Base-by-base conservation (phyloP, 30 jellyfish, hydroid and myxozoan species). In the Morbakka virulenta region DNA sequence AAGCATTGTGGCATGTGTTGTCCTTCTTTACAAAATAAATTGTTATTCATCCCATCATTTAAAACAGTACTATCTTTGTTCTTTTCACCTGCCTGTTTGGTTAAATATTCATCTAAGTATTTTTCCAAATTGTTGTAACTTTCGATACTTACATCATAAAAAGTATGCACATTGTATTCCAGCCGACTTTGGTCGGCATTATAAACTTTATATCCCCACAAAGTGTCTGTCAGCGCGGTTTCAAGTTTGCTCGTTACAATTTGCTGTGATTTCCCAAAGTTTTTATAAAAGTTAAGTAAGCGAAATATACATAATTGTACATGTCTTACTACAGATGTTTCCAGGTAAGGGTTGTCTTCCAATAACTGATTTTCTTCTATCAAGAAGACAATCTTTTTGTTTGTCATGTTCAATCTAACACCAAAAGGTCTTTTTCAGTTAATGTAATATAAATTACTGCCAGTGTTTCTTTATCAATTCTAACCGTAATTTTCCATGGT, bases 161-260 rank as follows among this genome's bases (percentile, higher is more conserved):
- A 89, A 28, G 77, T 79, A 53, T 84, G 82, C 32, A 61, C 80
- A 47, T 88, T 82, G 63, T 77, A 89, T 30, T 77, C 91, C 29
- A 67, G 52, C 28, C 83, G 86, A 2, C 72, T 77, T 36, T 86
- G 87, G 14, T 62, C 28, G 4, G 97, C 82, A 35, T 82, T 85
- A 73, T 76, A 89, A 57, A 89, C 82, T 62, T 89, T 89, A 73
- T 57, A 89, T 21, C 97, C 97, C 97, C 97, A 89, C 64, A 89
- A 80, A 2, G 88, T 88, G 4, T 76, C 83, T 41, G 57, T 41
- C 9, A 6, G 9, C 13, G 9, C 17, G 13, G 9, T 41, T 41
- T 41, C 57, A 6, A 17, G 13, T 6, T 41, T 17, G 17, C 9
- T 6, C 57, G 9, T 41, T 6, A 9, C 13, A 9, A 9, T 9